Base-by-base conservation (phyloP, 2,888 invertebrate genomes). In the Acronicta aceris region DNA sequence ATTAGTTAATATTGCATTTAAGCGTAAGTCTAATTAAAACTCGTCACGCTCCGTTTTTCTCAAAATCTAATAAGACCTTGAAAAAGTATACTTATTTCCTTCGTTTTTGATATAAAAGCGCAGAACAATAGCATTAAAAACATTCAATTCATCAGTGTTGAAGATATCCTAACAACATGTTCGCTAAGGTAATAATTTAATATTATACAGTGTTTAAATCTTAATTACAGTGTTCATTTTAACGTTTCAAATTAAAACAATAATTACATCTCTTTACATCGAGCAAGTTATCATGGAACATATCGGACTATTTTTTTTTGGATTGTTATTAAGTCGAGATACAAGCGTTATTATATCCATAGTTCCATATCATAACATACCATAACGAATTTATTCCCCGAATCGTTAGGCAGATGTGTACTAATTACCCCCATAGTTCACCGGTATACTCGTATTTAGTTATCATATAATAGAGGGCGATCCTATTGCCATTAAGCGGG, bases 21-120 rank as follows among this genome's bases (percentile, higher is more conserved):
- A 80, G 76, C 68, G 78, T 78, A 76, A 75, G 59, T 65, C 71
- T 82, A 85, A 86, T 85, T 87, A 83, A 84, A 80, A 76, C 78
- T 71, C 81, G 86, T 88, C 81, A 89, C 87, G 89, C 85, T 89
- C 85, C 88, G 88, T 83, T 89, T 87, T 85, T 81, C 76, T 78
- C 61, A 84, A 87, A 88, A 79, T 82, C 83, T 81, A 83, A 83
- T 75, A 71, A 76, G 78, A 81, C 89, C 89, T 89, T 89, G 89
- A 81, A 81, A 78, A 84, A 77, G 59, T 77, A 80, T 76, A 73
- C 66, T 81, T 79, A 76, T 85, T 88, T 88, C 87, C 88, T 86
- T 81, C 81, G 69, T 77, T 78, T 84, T 83, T 81, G 65, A 85
- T 89, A 89, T 89, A 89, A 85, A 89, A 89, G 86, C 85, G 65